Evolutionary conservation across 2,888 invertebrate species (phyloP).

Genomic region (Trissolcus japonicus): DNA sequence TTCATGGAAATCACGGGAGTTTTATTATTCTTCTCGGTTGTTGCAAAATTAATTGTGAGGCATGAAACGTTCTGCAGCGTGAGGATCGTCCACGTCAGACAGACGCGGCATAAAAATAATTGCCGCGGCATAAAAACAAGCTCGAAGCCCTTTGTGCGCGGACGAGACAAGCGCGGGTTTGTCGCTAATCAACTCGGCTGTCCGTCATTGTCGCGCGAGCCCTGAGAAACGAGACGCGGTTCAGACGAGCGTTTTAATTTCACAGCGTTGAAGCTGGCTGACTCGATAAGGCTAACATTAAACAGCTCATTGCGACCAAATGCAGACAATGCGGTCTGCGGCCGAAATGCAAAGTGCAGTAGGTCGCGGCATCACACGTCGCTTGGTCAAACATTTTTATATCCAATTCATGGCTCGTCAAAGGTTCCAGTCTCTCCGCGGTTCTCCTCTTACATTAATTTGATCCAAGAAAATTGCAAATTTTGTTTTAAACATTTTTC

Average conservation of each 20-base stretch:
- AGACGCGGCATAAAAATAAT: conserved; percentile 21
- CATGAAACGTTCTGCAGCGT: no score
- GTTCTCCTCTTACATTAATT: background rate
- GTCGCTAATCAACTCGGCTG: no score
- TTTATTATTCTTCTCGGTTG: no score
- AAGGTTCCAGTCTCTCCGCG: background rate
- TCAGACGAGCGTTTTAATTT: background rate
- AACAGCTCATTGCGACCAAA: conserved; percentile 28
- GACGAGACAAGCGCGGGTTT: no score
- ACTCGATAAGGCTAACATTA: conserved; percentile 18
- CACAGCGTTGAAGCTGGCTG: background rate
- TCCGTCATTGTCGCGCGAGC: conserved; percentile 12
- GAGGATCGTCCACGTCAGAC: background rate
- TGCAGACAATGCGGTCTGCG: conserved; percentile 22
- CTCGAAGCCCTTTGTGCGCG: conserved; percentile 15
- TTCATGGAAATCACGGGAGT: no score
- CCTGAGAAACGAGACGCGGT: background rate
- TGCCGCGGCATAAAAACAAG: conserved; percentile 6
- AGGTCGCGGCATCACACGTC: conserved; percentile 20
- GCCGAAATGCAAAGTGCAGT: conserved; percentile 41
- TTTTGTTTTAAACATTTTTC: no score
- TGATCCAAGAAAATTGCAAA: no score
- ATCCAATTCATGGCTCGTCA: background rate
- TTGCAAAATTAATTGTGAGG: no score
- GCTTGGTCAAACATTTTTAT: conserved; percentile 20